Evolutionary conservation across 2,113 vertebrate species (phyloP).

Genomic region (Procavia capensis): DNA sequence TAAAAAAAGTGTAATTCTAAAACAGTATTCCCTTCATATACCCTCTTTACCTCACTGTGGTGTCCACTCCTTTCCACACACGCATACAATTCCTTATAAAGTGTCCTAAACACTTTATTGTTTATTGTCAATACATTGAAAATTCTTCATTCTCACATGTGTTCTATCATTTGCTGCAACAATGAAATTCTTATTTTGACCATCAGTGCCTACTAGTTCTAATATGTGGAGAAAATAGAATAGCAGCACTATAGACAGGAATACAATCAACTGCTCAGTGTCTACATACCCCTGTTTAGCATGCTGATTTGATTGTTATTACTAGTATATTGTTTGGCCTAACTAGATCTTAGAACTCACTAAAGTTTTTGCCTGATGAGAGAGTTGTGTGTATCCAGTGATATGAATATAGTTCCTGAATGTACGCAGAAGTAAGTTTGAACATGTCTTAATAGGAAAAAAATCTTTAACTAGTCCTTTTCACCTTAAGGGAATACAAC

Average conservation of each 20-base stretch:
- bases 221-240: constrained; percentile 17
- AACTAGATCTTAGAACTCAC: constrained; percentile 67
- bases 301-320: constrained; percentile 62
- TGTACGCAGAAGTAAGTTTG: constrained; percentile 75
- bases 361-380: constrained; percentile 72
- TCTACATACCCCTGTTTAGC: constrained; percentile 39
- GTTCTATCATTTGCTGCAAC: constrained; percentile 36
- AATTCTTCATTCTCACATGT: neutral
- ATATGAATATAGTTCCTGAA: constrained; percentile 64
- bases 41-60: constrained; percentile 40
- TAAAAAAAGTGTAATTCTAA: constrained; percentile 29
- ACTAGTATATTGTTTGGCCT: constrained; percentile 59
- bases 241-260: constrained; percentile 30
- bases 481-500: constrained; percentile 59
- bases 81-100: neutral
- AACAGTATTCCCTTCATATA: too few species aligned
- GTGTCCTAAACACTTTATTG: neutral
- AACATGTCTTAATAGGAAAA: constrained; percentile 63
- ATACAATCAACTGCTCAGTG: constrained; percentile 1
- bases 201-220: constrained; percentile 6
- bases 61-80: neutral
- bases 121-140: neutral
- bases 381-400: constrained; percentile 71
- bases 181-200: constrained; percentile 49
- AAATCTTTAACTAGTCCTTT: constrained; percentile 63